Base-by-base conservation (phyloP, 1,140 invertebrate species). In the Drosophila mayri region DNA sequence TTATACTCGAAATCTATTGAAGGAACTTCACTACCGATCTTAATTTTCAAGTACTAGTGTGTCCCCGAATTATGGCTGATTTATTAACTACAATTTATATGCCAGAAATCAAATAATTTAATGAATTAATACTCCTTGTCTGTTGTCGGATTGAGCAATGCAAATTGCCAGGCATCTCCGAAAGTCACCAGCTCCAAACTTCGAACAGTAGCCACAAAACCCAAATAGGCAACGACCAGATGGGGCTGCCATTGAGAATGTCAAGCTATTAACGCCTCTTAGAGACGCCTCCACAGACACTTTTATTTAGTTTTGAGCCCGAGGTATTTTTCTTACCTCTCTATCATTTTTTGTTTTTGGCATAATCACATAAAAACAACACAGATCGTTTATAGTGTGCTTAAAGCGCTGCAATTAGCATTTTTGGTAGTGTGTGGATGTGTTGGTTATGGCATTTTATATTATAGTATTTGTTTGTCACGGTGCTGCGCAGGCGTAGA, bases 221-320 rank as follows among this genome's bases (percentile, higher is more conserved):
- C 84, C 11, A 84, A 90, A 77, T 82, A 73, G 84, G 84, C 80
- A 83, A 82, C 41, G 50, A 65, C 70, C 81, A 78, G 77, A 62
- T 65, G 68, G 35, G 57, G 72, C 38, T 61, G 57, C 61, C 86
- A 90, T 84, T 90, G 72, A 80, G 87, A 90, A 90, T 90, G 75
- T 90, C 81, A 90, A 90, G 71, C 81, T 61, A 90, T 90, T 90
- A 90, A 90, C 85, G 85, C 85, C 85, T 90, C 86, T 88, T 90
- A 85, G 85, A 79, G 81, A 85, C 85, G 85, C 85, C 85, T 88
- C 85, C 85, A 83, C 85, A 88, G 68, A 88, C 85, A 85, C 85
- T 90, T 76, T 54, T 52, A n/a, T 66, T 32, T 43, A 41, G 41
- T 72, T 38, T 57, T 28, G 32, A 41, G 55, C 41, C 55, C 38